phyloP scores from a whole-genome alignment of 2,888 invertebrate species.

The Diarsia mendica region DNA sequence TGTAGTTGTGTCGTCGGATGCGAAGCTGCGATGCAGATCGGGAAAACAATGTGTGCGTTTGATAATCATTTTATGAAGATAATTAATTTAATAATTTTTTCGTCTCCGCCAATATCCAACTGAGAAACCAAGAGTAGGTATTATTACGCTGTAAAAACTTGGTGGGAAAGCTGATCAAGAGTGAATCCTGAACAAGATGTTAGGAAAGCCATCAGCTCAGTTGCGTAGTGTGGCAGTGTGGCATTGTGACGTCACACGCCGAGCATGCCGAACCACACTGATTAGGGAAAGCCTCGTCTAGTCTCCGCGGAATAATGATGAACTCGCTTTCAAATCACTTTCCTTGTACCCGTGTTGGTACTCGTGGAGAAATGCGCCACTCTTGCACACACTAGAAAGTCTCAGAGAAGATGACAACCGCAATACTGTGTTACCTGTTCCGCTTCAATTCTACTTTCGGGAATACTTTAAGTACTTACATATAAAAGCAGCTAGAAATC shows the following conservation, averaged over 20 bases:
- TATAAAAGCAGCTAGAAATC: not conserved
- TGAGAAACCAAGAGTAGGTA: not conserved
- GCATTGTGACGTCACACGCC: constrained; percentile 39
- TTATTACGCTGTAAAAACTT: not conserved
- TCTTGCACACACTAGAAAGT: constrained; percentile 56
- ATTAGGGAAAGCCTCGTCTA: constrained; percentile 66
- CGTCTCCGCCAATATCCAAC: no score
- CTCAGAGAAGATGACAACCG: constrained; percentile 32
- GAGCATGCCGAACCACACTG: constrained; percentile 37
- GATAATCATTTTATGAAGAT: not conserved
- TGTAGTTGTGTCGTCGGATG: not conserved
- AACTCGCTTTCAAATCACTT: constrained; percentile 65
- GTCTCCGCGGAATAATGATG: constrained; percentile 60
- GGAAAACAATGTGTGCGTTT: not conserved
- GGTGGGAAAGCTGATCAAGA: not conserved
- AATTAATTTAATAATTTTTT: not conserved
- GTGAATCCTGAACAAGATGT: not conserved
- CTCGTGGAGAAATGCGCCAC: constrained; percentile 51
- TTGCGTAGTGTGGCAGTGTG: not conserved
- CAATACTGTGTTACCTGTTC: not conserved
- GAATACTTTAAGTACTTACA: not conserved
- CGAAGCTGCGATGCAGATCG: constrained; percentile 5
- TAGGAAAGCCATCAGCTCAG: constrained; percentile 10
- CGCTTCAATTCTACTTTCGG: not conserved
- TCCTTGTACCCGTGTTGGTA: constrained; percentile 32